phyloP scores from a whole-genome alignment of 2,797 vertebrate genomes.

The Siniperca undulata region DNA sequence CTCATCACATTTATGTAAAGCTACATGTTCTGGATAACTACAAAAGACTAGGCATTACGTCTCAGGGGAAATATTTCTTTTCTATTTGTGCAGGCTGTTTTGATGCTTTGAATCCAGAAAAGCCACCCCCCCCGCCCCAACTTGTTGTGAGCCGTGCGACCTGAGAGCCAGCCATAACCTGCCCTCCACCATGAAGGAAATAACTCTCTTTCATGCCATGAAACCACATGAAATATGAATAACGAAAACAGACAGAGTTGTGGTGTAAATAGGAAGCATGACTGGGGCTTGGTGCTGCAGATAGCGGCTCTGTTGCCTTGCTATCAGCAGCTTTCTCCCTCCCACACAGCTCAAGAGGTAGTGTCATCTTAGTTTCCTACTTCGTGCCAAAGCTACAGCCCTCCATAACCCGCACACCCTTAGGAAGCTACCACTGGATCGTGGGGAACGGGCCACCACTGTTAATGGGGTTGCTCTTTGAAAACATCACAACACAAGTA shows the following conservation, averaged over 20 bases:
- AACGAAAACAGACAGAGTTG: conserved; percentile 73
- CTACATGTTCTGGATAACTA: conserved; percentile 38
- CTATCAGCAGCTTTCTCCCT: conserved; percentile 64
- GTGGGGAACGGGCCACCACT: conserved; percentile 64
- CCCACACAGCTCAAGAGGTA: conserved; percentile 76
- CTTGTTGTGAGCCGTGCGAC: conserved; percentile 67
- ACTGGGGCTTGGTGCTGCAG: conserved; percentile 55
- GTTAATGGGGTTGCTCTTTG: conserved; percentile 83
- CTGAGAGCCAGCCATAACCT: conserved; percentile 69
- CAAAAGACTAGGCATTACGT: conserved; percentile 26
- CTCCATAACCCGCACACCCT: conserved; percentile 66
- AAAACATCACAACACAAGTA: conserved; percentile 80
- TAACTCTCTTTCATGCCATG: conserved; percentile 76
- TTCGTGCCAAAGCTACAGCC: conserved; percentile 52
- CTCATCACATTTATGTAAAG: conserved; percentile 32
- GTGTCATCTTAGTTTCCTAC: conserved; percentile 74
- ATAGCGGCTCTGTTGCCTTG: conserved; percentile 63
- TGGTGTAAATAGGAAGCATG: conserved; percentile 74
- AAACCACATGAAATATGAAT: conserved; percentile 83
- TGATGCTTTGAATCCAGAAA: conserved; percentile 76
- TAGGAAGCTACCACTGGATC: conserved; percentile 70
- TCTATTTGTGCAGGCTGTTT: conserved; percentile 67
- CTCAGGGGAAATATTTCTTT: conserved; percentile 65
- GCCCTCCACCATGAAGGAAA: conserved; percentile 73
- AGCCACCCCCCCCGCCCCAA: conserved; percentile 35